Evolutionary conservation across 2,113 vertebrate genomes (phyloP), one percentile per base, ranked within the genome.

Genomic region (Nothocercus nigrocapillus): DNA sequence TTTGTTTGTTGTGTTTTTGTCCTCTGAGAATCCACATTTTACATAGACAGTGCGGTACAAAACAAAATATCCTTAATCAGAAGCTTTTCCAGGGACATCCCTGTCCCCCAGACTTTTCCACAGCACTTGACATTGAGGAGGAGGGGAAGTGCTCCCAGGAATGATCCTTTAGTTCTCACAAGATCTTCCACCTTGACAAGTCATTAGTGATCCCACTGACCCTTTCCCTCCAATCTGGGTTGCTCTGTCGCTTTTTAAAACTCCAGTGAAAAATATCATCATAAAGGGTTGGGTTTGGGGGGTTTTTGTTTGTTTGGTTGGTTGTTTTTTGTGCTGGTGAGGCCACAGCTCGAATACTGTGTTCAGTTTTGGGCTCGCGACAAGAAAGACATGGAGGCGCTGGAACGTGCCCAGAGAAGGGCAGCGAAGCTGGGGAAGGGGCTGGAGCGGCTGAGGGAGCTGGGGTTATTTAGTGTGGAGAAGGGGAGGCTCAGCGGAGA

Each of bases 141-240:
- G 13, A 53, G 24, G 17, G 17, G 16, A 28, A 54, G 44, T 1
- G 1, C 7, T 58, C 40, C 40, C 22, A 1, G 0, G 30, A 82
- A 66, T 0, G 1, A 58, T 28, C 3, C n/a, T 30, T 70, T n/a
- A 17, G 10, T 44, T 68, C 38, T 40, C 68, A n/a, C 20, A 67
- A 56, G 28, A 63, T 11, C 45, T 56, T 78, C 64, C 53, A 32
- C 72, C 32, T 34, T 84, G 69, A 58, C 51, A 86, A 83, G 40
- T 28, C 36, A 21, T 24, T 44, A 36, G 34, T 64, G 74, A 74
- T 64, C 22, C 21, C 45, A 45, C 40, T 8, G 5, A 32, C n/a
- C 22, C 69, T 64, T 38, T 27, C 7, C 10, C 19, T 44, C 64
- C 19, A 9, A 8, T 14, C 28, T 58, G 27, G 11, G n/a, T 11